Base-by-base conservation (phyloP, 2,888 invertebrate species). In the Drosophila prostipennis region DNA sequence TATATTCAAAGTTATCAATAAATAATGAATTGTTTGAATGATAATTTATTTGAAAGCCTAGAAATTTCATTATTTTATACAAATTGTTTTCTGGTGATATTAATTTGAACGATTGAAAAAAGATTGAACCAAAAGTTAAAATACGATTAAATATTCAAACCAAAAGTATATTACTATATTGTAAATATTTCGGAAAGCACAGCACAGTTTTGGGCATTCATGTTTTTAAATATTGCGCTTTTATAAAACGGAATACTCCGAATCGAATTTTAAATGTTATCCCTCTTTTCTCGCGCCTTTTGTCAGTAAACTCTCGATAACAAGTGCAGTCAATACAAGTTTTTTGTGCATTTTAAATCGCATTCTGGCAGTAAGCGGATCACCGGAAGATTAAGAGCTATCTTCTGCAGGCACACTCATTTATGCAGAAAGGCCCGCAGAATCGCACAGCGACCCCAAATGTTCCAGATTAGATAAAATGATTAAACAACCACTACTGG, bases 391-490 rank as follows among this genome's bases (percentile, higher is more conserved):
- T 61, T 61, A 39, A 37, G 61, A 14, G 23, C 46, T 46, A 61
- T 32, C 61, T 61, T 26, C 13, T 14, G 23, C 52, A 69, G 46
- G 26, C 42, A 72, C 32, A 11, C 42, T 37, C 34, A 32, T 29
- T 16, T 19, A 45, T 32, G 16, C 34, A 23, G 32, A 39, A 51
- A 10, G 10, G 23, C 14, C 43, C 39, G 43, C 26, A 42, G 16
- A 49, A 23, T 19, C 10, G 56, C 45, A 40, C 60, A 67, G 56
- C 58, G 77, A 69, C 71, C 81, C 46, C 61, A 58, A 61, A 49
- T 29, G 48, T 36, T 42, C 16, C 54, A 74, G 87, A 82, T 87
- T 87, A 87, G 82, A 87, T 82, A 85, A 76, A 70, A 67, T 70
- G 85, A 81, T 85, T 79, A 81, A 74, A 79, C 79, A 85, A 72